Percentiles rank a stretch among this genome's conserved stretches.
Evolutionary conservation across 2,113 vertebrate species (phyloP).

Genomic region (Cephalopholis sonnerati): DNA sequence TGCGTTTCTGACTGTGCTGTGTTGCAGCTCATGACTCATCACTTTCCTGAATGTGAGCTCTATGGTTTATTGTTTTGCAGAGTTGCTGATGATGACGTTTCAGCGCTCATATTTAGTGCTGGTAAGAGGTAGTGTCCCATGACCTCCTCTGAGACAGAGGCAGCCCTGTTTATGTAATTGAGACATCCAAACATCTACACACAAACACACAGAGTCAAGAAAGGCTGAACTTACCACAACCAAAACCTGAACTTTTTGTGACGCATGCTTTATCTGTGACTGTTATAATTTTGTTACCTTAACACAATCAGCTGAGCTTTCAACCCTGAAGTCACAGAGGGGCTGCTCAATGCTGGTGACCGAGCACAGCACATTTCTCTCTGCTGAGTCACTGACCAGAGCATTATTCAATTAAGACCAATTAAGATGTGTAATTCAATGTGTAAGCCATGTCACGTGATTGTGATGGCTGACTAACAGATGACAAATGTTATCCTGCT

Average conservation of each 20-base stretch:
- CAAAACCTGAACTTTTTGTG: not conserved
- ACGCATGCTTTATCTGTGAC: not conserved
- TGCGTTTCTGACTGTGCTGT: not conserved
- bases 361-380: slow-evolving; percentile 17
- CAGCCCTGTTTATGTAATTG: slow-evolving; percentile 41
- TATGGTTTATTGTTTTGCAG: slow-evolving; percentile 35
- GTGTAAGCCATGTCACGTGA: slow-evolving; percentile 14
- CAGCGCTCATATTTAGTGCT: slow-evolving; percentile 10
- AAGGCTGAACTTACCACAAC: not conserved
- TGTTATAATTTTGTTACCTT: not conserved
- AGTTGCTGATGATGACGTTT: slow-evolving; percentile 45
- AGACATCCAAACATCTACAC: slow-evolving; percentile 11
- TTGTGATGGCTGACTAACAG: slow-evolving; percentile 18
- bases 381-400: slow-evolving; percentile 51
- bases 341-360: not conserved
- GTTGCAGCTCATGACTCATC: slow-evolving; percentile 28
- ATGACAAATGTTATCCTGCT: slow-evolving; percentile 14
- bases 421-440: slow-evolving; percentile 32
- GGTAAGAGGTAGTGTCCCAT: slow-evolving; percentile 47
- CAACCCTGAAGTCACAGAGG: not conserved
- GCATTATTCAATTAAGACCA: slow-evolving; percentile 52
- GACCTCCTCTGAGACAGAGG: slow-evolving; percentile 50
- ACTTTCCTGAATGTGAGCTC: slow-evolving; percentile 14
- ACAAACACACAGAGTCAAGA: slow-evolving; percentile 3
- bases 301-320: not conserved